These are phyloP conservation scores for Aleiodes leptofemur DNA, from an alignment of 2,888 invertebrate genomes.

Conservation along the genomic window DNA sequence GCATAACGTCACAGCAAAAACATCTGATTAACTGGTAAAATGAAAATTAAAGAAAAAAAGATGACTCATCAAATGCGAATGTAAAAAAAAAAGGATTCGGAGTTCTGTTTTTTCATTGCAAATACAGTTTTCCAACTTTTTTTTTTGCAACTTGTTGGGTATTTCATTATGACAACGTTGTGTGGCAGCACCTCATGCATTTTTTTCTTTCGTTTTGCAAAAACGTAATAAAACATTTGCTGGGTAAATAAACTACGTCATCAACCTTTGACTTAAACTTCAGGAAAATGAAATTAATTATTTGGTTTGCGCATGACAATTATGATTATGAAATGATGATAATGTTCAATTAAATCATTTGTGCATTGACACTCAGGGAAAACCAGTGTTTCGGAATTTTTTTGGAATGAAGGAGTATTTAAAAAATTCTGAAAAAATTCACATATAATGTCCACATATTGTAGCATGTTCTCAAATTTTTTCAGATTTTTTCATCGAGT, in stretches of 20 bases:
- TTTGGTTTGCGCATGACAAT: not conserved
- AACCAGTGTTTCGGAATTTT: no score
- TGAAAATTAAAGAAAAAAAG: not conserved
- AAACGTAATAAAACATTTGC: conserved; percentile 30
- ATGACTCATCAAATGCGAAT: not conserved
- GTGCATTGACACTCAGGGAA: no score
- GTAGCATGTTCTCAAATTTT: no score
- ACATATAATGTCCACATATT: no score
- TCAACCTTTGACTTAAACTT: conserved; percentile 59
- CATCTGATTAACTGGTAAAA: no score
- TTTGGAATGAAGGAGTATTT: no score
- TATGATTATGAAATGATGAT: no score
- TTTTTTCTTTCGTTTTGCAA: not conserved
- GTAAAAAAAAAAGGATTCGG: not conserved
- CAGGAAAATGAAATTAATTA: not conserved
- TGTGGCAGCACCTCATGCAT: conserved; percentile 22
- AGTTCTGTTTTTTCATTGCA: not conserved
- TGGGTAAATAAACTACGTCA: conserved; percentile 55
- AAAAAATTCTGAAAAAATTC: no score
- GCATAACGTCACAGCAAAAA: no score
- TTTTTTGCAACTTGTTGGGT: not conserved
- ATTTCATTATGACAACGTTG: not conserved
- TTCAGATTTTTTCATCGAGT: no score
- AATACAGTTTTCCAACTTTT: not conserved
- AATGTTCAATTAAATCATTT: no score